Percentiles rank a stretch among this genome's conserved stretches.
Conservation (phyloP, 2,888 invertebrate species). For the Balanococcus diminutus region DNA sequence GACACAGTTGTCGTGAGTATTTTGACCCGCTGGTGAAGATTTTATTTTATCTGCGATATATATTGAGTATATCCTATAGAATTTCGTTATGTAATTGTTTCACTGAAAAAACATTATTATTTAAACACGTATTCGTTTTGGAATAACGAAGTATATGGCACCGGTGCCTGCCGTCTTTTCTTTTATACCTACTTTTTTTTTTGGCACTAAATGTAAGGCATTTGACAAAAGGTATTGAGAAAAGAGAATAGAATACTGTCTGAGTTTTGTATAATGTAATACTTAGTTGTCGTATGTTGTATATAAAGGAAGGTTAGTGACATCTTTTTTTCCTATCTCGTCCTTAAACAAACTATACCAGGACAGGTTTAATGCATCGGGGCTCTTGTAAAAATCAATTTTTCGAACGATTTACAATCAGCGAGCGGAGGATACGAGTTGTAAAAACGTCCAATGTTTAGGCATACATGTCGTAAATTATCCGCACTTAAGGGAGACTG, state of each 20-base stretch:
- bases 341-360: not conserved
- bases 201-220: not conserved
- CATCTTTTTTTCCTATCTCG: not conserved
- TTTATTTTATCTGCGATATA: not conserved
- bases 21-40: not conserved
- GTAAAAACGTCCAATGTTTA: not conserved
- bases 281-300: too few relatives aligned
- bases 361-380: not conserved
- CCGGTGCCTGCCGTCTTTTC: not conserved
- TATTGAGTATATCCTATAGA: not conserved
- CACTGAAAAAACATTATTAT: not conserved
- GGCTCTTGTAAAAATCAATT: not conserved
- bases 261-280: not conserved
- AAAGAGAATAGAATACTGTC: not conserved
- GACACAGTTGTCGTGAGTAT: slow-evolving; percentile 6
- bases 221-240: not conserved
- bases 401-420: not conserved
- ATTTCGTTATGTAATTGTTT: not conserved
- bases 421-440: not conserved
- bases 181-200: not conserved
- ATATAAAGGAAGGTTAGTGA: not conserved
- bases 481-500: not conserved
- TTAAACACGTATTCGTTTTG: not conserved
- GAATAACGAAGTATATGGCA: not conserved
- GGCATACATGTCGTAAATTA: not conserved